These are phyloP conservation scores for Porites evermanni DNA, from an alignment of 92 coral and sea anemone species.

Conservation along the genomic window DNA sequence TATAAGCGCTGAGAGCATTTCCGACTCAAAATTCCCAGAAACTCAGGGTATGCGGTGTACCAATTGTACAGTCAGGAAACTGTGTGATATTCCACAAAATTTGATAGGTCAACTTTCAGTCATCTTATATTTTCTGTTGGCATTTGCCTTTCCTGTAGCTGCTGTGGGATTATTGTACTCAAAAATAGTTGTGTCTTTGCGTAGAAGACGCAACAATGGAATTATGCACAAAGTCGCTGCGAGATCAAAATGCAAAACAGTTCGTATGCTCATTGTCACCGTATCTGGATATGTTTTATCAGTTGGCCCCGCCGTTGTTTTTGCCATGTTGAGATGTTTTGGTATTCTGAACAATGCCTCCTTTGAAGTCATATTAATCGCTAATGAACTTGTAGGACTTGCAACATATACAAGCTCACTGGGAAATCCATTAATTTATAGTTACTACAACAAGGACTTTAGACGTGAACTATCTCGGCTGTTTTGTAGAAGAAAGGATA, in stretches of 20 bases:
- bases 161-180: conserved; percentile 52
- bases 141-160: conserved; percentile 59
- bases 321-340: conserved; percentile 62
- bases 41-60: conserved; percentile 32
- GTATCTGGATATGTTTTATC: conserved; percentile 55
- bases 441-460: conserved; percentile 67
- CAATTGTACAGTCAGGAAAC: conserved; percentile 12
- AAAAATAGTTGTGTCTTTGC: conserved; percentile 35
- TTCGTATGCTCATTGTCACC: conserved; percentile 66
- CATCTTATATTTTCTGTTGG: conserved; percentile 63
- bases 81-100: conserved; percentile 62
- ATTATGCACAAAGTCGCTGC: conserved; percentile 54
- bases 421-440: conserved; percentile 64
- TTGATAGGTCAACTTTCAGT: conserved; percentile 57
- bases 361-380: conserved; percentile 22
- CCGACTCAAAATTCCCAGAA: conserved; percentile 57
- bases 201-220: conserved; percentile 54
- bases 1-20: conserved; percentile 41
- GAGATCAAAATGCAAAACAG: conserved; percentile 71
- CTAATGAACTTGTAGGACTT: conserved; percentile 13
- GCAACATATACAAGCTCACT: conserved; percentile 61
- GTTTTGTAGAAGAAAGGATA: background rate
- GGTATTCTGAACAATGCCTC: conserved; percentile 39
- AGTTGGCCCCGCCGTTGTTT: conserved; percentile 57
- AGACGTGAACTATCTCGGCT: conserved; percentile 2